Conservation (phyloP, 2,888 invertebrate genomes). For the Cabera pusaria region DNA sequence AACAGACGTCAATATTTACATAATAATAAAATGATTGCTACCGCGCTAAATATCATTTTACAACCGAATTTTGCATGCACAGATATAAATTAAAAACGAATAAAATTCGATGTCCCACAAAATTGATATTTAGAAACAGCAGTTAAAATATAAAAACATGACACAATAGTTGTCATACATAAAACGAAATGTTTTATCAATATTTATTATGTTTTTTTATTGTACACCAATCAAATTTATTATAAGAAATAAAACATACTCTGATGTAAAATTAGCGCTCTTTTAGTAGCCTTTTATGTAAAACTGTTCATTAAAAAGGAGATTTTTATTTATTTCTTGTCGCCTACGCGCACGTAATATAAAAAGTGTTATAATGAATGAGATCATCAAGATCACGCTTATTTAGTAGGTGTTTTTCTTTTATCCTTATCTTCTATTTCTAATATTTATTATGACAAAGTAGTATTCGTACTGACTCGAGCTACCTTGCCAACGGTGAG, state of each 20-base stretch:
- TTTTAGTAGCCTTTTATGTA: too few species aligned
- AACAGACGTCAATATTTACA: constrained; percentile 11
- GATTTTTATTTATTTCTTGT: not conserved
- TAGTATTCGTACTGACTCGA: too few species aligned
- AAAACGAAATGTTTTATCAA: constrained; percentile 9
- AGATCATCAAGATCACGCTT: too few species aligned
- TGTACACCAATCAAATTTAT: not conserved
- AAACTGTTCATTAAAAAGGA: too few species aligned
- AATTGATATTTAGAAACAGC: constrained; percentile 31
- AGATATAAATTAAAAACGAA: constrained; percentile 46
- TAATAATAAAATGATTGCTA: constrained; percentile 25
- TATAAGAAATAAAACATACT: too few species aligned
- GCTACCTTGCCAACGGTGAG: too few species aligned
- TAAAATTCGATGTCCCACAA: constrained; percentile 40
- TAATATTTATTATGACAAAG: too few species aligned
- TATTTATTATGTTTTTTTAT: constrained; percentile 7
- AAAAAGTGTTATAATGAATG: too few species aligned
- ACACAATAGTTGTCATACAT: constrained; percentile 26
- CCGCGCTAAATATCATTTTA: constrained; percentile 34
- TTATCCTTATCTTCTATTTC: too few species aligned
- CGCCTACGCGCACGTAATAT: too few species aligned
- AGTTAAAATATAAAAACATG: constrained; percentile 38
- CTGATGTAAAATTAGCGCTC: too few species aligned
- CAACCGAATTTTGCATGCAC: constrained; percentile 42
- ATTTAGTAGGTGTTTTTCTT: too few species aligned